Evolutionary conservation across 2,888 invertebrate genomes (phyloP).

Genomic region (Pardosa pseudoannulata): DNA sequence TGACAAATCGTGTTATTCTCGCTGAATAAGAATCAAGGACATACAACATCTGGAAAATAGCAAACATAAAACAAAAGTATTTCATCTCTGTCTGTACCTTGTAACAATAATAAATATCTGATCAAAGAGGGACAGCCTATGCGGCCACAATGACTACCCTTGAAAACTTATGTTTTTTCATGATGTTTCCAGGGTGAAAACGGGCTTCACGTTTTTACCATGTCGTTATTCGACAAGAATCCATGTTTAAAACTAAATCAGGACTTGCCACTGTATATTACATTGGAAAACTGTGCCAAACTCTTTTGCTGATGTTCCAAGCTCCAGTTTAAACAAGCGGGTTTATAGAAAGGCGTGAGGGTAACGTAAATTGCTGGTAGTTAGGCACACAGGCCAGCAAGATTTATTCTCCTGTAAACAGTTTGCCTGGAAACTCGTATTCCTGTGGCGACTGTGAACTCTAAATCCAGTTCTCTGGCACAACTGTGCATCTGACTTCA

Average conservation of each 20-base stretch:
- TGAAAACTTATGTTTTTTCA: no score
- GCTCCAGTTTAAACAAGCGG: not conserved
- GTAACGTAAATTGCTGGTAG: not conserved
- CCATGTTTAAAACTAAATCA: not conserved
- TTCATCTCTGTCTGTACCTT: no score
- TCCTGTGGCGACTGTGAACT: not conserved
- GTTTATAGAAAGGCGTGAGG: not conserved
- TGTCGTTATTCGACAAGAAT: not conserved
- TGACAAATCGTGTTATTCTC: no score
- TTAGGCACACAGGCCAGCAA: not conserved
- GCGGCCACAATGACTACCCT: no score
- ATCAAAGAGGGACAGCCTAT: no score
- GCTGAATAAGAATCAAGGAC: no score
- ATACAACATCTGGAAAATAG: no score
- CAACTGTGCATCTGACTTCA: slow-evolving; percentile 20
- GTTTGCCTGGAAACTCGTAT: not conserved
- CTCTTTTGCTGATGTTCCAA: not conserved
- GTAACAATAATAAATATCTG: no score
- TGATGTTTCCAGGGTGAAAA: no score
- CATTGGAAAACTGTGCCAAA: not conserved
- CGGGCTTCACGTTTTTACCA: no score
- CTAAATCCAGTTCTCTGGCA: slow-evolving; percentile 22
- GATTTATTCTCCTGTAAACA: not conserved
- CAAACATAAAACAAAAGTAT: no score
- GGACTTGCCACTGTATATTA: not conserved